phyloP scores from a whole-genome alignment of 2,797 vertebrate genomes.

The Brachyalestes nurse region DNA sequence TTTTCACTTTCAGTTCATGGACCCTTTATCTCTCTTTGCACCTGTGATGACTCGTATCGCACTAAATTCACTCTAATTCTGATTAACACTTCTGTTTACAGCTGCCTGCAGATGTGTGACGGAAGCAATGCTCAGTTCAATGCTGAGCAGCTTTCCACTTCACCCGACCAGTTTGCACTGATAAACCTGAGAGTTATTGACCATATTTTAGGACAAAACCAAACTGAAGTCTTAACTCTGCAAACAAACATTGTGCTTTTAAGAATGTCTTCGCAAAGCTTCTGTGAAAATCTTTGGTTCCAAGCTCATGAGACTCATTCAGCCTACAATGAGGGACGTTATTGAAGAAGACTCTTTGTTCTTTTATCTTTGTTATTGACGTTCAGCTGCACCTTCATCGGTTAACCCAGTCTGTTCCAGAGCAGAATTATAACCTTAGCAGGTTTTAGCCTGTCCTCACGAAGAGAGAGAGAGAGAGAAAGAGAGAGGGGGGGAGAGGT shows the following conservation, averaged over 20 bases:
- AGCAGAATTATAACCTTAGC: conserved; percentile 23
- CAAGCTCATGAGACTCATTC: background rate
- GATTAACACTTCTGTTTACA: background rate
- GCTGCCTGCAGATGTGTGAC: background rate
- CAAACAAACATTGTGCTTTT: background rate
- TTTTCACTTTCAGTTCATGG: conserved; percentile 62
- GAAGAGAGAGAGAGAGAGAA: background rate
- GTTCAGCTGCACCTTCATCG: conserved; percentile 5
- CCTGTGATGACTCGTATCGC: background rate
- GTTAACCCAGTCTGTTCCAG: background rate
- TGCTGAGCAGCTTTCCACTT: conserved; percentile 5
- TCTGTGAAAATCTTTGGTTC: background rate
- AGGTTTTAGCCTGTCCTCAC: conserved; percentile 19
- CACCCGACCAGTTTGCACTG: background rate
- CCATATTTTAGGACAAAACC: background rate
- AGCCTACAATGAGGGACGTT: background rate
- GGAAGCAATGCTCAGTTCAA: background rate
- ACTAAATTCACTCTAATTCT: background rate
- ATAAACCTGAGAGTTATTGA: background rate
- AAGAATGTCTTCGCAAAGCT: background rate
- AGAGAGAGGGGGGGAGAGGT: conserved; percentile 7
- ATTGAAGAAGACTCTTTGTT: background rate
- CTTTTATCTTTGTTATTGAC: background rate
- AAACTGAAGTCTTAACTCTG: background rate
- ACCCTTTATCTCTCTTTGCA: background rate